Base-by-base conservation (phyloP, 2,113 vertebrate species). In the Oxygymnocypris stewartii region DNA sequence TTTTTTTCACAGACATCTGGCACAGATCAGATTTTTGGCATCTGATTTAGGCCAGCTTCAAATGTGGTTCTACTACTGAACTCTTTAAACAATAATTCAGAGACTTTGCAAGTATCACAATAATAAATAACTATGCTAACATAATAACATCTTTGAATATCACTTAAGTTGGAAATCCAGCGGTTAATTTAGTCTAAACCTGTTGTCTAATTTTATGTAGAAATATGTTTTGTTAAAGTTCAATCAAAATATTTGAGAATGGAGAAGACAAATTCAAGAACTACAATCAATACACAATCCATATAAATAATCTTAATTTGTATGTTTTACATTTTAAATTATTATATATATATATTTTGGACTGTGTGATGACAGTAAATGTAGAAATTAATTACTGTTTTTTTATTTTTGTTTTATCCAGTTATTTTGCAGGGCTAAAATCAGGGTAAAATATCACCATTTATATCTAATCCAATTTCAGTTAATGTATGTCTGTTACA, bases 1-100 rank as follows among this genome's bases (percentile, higher is more conserved):
- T n/a, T n/a, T n/a, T n/a, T n/a, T 79, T 57, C 14, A 57, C 8
- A 59, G 44, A 78, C 4, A 79, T 79, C 77, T 79, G 51, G 54
- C 35, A 79, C 51, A 20, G 20, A 59, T 79, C 28, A 40, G 78
- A 59, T 42, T 23, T 79, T 61, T 79, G 28, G 20, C 31, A n/a
- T 79, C 44, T 16, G 40, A 78, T 47, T 75, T 44, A 75, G 37
- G 6, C 67, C 67, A 37, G n/a, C 12, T 75, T 75, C 10, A 78
- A 18, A 54, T 54, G 28, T 35, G 75, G 4, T 20, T 78, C 49
- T 51, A 47, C 20, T 44, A 6, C 0, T 71, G 16, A 11, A 75
- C 11, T 44, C 4, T 75, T 2, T 3, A 44, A 75, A 74, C 6
- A 13, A 12, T 71, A 44, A 44, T 73, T 71, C 10, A 42, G 40